A percentile compares a stretch with the other conserved stretches of the same genome.
Conservation (phyloP, 2,113 vertebrate genomes). For the Calyptommatus sinebrachiatus region DNA sequence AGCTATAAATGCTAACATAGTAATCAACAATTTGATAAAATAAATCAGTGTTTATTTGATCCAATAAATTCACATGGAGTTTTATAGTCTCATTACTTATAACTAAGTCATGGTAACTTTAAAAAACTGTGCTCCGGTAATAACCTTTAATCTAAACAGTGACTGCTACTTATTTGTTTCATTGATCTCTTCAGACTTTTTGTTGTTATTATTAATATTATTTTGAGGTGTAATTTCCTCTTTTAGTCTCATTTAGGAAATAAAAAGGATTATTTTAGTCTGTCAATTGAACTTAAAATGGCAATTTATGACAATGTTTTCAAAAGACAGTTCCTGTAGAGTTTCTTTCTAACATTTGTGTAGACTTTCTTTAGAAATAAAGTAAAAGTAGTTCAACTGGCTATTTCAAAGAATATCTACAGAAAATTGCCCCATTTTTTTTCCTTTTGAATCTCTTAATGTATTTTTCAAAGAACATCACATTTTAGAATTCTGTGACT, state of each 20-base stretch:
- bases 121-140: background rate
- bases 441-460: background rate
- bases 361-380: background rate
- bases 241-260: conserved; percentile 9
- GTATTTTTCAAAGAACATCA: background rate
- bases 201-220: background rate
- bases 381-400: background rate
- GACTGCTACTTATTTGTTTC: conserved; percentile 17
- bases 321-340: conserved; percentile 22
- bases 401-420: background rate
- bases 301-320: conserved; percentile 35
- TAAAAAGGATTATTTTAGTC: conserved; percentile 11
- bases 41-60: background rate
- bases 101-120: background rate
- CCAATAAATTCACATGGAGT: background rate
- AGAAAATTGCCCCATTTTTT: conserved; percentile 24
- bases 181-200: conserved; percentile 20
- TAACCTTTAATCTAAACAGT: conserved; percentile 32
- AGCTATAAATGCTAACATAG: no score
- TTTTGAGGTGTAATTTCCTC: conserved; percentile 12
- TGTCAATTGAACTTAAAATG: conserved; percentile 8
- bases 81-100: background rate
- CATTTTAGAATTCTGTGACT: background rate
- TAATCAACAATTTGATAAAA: no score
- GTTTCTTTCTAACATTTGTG: conserved; percentile 22